Base-by-base conservation (phyloP, 2,113 vertebrate genomes). In the Rhea pennata region DNA sequence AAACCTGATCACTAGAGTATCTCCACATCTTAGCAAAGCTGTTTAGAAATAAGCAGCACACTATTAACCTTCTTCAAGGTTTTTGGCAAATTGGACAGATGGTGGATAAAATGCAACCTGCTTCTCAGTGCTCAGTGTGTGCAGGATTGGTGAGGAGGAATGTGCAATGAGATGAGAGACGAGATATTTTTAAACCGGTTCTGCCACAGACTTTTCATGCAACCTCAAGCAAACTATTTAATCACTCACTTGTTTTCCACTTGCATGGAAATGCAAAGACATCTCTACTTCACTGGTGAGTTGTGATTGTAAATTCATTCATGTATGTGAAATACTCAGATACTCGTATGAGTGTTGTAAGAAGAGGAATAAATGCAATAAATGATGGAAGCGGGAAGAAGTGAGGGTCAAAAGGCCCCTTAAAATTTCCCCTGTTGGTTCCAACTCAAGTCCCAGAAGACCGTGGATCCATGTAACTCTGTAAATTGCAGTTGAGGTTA, bases 221-320 rank as follows among this genome's bases (percentile, higher is more conserved):
- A 65, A 86, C 74, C 81, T 91, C 39, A 40, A 75, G 80, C 65
- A 93, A 95, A 76, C 44, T 8, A 76, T 70, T 91, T 70, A 75
- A 73, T 82, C 50, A 42, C 12, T 78, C 31, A 7, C 88, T 65
- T 69, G 24, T 62, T 96, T 92, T 91, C 79, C 33, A 22, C 88
- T 95, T 73, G 81, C 70, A 82, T 88, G 70, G 84, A 62, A 91
- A 87, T 92, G 70, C 61, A 88, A n/a, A 89, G 72, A 12, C 62
- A 26, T 69, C 86, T 91, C 80, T 76, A 81, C 85, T 67, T 91
- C 85, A 83, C 14, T 66, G 74, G 77, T 89, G 91, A 93, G 15
- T 50, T 79, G 51, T 65, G 56, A 24, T 27, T 4, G 26, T 91
- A 87, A 92, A 84, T 93, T 70, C 33, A 50, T 89, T 83, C 24